Base-by-base conservation (phyloP, 2,888 invertebrate genomes). In the Ormyrus rosae region DNA sequence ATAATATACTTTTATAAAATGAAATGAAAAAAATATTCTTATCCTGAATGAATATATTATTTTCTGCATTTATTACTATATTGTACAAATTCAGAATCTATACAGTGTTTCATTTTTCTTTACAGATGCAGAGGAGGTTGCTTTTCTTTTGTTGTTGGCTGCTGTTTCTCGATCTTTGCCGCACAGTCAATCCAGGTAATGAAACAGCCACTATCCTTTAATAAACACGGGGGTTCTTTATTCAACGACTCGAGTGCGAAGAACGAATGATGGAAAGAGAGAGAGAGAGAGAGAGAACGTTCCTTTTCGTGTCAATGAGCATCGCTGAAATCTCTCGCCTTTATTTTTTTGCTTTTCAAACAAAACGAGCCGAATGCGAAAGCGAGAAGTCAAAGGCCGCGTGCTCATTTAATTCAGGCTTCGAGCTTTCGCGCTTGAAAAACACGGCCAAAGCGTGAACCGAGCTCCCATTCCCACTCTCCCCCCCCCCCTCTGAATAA, bases 61-160 rank as follows among this genome's bases (percentile, higher is more conserved):
- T 34, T 34, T 34, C 34, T 2, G 34, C 34, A 34, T 1, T 34
- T 34, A 34, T 34, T 34, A 34, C 34, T 1, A 34, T 34, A 34
- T 34, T 34, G 34, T 34, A 34, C 34, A 34, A 34, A 34, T 34
- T 2, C 34, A 34, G 34, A 34, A 34, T 11, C n/a, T 34, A 55
- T 2, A n/a, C 5, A 64, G 4, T 63, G 6, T 0, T 67, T 51
- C 56, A 68, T 61, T 83, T 85, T 80, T 84, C 55, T 68, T 88
- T 86, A 77, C 85, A 90, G 90, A 90, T 90, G 90, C 90, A 90
- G 88, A 90, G 88, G 87, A 89, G 89, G 87, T 88, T 90, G 88
- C 87, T 90, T 86, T 88, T 90, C 85, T 86, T 89, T 84, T 89
- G 88, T 83, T 86, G 85, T 86, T 90, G 89, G 90, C 89, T 90